Base-by-base conservation (phyloP, 1,140 invertebrate genomes). In the Cyclargus thomasi region DNA sequence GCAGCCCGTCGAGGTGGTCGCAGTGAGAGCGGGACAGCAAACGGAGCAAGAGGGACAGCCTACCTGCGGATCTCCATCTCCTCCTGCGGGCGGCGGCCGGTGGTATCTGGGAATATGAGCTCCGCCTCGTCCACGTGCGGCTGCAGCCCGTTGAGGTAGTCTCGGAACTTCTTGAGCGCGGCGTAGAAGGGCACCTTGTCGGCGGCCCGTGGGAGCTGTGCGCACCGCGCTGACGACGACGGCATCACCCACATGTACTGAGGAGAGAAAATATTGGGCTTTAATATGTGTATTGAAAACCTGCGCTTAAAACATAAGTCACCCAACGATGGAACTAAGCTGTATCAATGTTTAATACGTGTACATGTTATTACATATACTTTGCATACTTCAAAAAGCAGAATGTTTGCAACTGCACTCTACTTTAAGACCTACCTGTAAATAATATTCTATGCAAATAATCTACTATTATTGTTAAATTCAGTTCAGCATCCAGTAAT, bases 161-260 rank as follows among this genome's bases (percentile, higher is more conserved):
- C 98, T 22, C 97, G 93, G 86, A 99, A 97, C 86, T 98, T 98
- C 83, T 97, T 98, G 18, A 99, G 91, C 20, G 97, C 97, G 53
- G 95, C 94, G 91, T 99, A 99, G 92, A 99, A 99, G 70, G 98
- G 98, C 47, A 99, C 97, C 91, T 99, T 99, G 91, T 99, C 98
- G 1, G 97, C 96, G 2, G 97, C 97, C 70, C 97, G 93, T 0
- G 98, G 98, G 72, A 99, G 91, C 84, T 99, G 97, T 23, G 97
- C 97, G 91, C 97, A 99, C 69, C 98, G 93, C 47, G 98, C 98
- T 85, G 97, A 98, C 21, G 97, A 99, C 53, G 98, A 99, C 69
- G 98, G 98, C 97, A 99, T 99, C 80, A 99, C 98, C 97, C 97
- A 99, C 92, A 99, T 97, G 85, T 97, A 96, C 97, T 99, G 92